Evolutionary conservation across 1,140 invertebrate species (phyloP).

Genomic region (Panagrolaimus sp.): DNA sequence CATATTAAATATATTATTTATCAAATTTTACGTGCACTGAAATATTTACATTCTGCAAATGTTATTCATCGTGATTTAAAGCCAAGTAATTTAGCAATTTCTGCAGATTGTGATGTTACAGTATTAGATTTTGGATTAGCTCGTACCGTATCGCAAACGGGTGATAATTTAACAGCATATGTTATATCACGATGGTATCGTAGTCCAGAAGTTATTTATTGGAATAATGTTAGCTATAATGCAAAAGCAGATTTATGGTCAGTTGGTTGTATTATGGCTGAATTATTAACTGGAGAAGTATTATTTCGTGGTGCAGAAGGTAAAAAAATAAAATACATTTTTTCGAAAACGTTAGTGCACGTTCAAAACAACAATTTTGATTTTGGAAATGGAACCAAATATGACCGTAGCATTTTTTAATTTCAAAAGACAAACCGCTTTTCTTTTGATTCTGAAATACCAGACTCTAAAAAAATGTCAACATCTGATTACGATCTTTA

Average conservation of each 20-base stretch:
- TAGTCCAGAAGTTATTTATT: slow-evolving; percentile 55
- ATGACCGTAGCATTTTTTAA: too few species aligned
- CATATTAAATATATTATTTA: slow-evolving; percentile 54
- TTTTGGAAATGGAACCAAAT: too few species aligned
- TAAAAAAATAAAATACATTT: too few species aligned
- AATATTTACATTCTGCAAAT: slow-evolving; percentile 56
- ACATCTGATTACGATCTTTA: background rate
- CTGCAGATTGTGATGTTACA: slow-evolving; percentile 50
- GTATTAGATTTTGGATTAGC: slow-evolving; percentile 54
- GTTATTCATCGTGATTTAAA: slow-evolving; percentile 56
- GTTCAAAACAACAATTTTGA: too few species aligned
- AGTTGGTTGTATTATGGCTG: slow-evolving; percentile 96
- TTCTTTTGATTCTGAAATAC: too few species aligned
- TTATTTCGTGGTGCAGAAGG: slow-evolving; percentile 88
- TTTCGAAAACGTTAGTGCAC: too few species aligned
- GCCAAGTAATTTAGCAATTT: slow-evolving; percentile 48
- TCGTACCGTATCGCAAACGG: slow-evolving; percentile 30
- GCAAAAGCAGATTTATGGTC: slow-evolving; percentile 80
- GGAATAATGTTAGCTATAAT: slow-evolving; percentile 49
- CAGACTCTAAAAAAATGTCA: too few species aligned
- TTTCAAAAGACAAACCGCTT: too few species aligned
- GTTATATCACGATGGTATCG: slow-evolving; percentile 56
- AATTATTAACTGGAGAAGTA: slow-evolving; percentile 86
- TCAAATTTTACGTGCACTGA: slow-evolving; percentile 52
- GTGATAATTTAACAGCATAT: slow-evolving; percentile 22